Conservation (phyloP, 2,888 invertebrate species). For the Apocheima hispidaria region DNA sequence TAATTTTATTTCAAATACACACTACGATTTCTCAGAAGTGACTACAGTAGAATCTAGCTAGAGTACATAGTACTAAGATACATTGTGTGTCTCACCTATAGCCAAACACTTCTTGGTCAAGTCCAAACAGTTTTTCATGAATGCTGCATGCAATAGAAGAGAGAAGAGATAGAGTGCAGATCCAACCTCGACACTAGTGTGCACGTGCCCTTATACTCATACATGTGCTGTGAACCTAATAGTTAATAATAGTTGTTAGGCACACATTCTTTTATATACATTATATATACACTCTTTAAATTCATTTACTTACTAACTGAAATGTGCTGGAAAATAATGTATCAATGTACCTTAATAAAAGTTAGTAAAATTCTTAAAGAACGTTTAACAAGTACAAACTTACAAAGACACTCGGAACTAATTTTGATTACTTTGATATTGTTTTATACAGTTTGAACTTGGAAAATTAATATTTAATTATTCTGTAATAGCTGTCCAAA, state of each 20-base stretch:
- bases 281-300: constrained; percentile 8
- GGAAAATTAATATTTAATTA: constrained; percentile 16
- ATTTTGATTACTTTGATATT: constrained; percentile 39
- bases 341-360: not conserved
- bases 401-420: constrained; percentile 21
- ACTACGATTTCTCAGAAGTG: constrained; percentile 8
- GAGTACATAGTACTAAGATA: constrained; percentile 38
- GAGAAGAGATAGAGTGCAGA: constrained; percentile 82
- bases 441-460: constrained; percentile 15
- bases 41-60: constrained; percentile 30
- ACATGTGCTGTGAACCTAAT: constrained; percentile 29
- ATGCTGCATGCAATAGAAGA: constrained; percentile 91
- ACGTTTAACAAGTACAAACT: no score
- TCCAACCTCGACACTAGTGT: constrained; percentile 57
- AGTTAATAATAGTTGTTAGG: constrained; percentile 18
- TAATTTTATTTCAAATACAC: not conserved
- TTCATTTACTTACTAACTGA: constrained; percentile 5
- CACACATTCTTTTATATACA: constrained; percentile 12
- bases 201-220: constrained; percentile 43
- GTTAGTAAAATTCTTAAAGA: constrained; percentile 9
- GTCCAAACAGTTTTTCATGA: constrained; percentile 92
- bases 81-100: constrained; percentile 85
- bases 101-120: constrained; percentile 91
- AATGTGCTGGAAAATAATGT: constrained; percentile 2
- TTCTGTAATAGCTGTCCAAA: constrained; percentile 23